Evolutionary conservation across 2,113 vertebrate genomes (phyloP).

Genomic region (Salminus brasiliensis): DNA sequence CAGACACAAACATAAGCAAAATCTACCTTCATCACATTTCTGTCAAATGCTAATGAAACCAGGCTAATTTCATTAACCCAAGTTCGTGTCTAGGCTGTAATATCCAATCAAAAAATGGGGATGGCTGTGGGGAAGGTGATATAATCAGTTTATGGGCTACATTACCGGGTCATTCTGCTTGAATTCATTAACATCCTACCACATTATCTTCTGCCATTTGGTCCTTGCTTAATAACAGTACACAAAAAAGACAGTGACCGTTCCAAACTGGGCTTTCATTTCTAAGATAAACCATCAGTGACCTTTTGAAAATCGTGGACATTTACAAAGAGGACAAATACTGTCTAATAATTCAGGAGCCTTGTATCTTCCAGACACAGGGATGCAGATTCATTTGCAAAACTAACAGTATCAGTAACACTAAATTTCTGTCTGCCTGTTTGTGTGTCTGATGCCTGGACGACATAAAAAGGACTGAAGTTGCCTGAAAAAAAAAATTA

Average conservation of each 20-base stretch:
- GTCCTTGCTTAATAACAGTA: constrained; percentile 11
- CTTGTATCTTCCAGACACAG: not conserved
- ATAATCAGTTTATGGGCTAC: not conserved
- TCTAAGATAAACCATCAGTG: not conserved
- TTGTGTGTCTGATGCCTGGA: not conserved
- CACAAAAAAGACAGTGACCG: constrained; percentile 4
- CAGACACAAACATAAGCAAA: not conserved
- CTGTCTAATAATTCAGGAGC: not conserved
- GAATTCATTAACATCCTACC: not conserved
- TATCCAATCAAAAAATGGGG: not conserved
- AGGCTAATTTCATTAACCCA: not conserved
- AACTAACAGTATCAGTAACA: not conserved
- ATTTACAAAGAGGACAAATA: not conserved
- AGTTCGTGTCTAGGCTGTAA: not conserved
- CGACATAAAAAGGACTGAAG: too few relatives aligned
- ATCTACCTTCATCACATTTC: not conserved
- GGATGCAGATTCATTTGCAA: not conserved
- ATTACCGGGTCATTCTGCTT: not conserved
- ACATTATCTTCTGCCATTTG: not conserved
- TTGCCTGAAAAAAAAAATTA: too few relatives aligned
- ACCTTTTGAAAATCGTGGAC: not conserved
- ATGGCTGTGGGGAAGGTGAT: not conserved
- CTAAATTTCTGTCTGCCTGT: not conserved
- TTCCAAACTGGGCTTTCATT: not conserved
- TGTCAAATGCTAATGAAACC: not conserved